phyloP scores from a whole-genome alignment of 1,140 invertebrate species.

The Oscheius sp. region DNA sequence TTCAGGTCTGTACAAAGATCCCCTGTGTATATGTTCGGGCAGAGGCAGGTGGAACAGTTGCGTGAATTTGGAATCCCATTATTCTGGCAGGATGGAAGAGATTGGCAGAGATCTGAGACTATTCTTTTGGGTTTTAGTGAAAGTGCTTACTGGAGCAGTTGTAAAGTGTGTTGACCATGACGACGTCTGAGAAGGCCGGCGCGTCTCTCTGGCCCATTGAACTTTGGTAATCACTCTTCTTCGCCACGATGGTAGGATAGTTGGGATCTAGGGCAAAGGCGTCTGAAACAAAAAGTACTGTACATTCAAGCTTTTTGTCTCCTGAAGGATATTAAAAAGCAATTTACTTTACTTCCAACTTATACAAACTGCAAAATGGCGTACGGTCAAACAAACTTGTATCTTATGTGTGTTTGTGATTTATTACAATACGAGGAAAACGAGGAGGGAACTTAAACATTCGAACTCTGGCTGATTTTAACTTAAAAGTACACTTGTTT shows the following conservation, averaged over 20 bases:
- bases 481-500: no score
- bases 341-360: no score
- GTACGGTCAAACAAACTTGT: no score
- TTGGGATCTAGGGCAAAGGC: constrained; percentile 11
- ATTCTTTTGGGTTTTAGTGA: not conserved
- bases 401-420: no score
- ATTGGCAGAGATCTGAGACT: constrained; percentile 1
- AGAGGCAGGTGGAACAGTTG: constrained; percentile 17
- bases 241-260: constrained; percentile 6
- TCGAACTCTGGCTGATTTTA: no score
- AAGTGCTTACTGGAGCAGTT: constrained; percentile 8
- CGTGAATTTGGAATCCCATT: constrained; percentile 8
- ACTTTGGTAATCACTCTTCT: not conserved
- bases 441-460: no score
- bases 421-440: no score
- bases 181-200: constrained; percentile 18
- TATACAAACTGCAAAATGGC: no score
- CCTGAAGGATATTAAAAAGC: no score
- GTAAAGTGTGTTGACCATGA: constrained; percentile 13
- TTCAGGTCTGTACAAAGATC: not conserved
- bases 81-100: not conserved
- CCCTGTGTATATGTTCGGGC: constrained; percentile 12
- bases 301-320: not conserved
- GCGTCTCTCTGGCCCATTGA: constrained; percentile 21
- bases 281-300: not conserved